Evolutionary conservation across 2,113 vertebrate species (phyloP).

Genomic region (Lamprologus speciosus): DNA sequence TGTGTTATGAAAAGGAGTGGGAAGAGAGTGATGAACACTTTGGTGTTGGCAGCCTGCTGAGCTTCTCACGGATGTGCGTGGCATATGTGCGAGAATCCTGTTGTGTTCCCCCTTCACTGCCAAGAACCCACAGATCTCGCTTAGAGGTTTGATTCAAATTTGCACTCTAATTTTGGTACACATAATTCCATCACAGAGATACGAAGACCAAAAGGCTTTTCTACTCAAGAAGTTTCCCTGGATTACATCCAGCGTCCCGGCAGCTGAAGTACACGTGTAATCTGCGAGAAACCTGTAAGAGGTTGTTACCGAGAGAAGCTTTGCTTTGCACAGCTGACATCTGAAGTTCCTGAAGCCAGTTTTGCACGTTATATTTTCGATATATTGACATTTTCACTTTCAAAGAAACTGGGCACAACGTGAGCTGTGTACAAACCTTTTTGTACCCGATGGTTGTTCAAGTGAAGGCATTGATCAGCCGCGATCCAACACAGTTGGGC

Average conservation of each 20-base stretch:
- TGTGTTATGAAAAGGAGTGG: conserved; percentile 29
- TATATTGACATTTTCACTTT: not conserved
- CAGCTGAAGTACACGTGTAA: conserved; percentile 12
- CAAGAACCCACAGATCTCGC: conserved; percentile 50
- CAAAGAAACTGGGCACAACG: not conserved
- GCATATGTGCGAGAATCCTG: conserved; percentile 60
- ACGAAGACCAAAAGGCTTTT: not conserved
- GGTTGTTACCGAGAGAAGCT: not conserved
- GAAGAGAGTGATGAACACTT: conserved; percentile 52
- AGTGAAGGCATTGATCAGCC: not conserved
- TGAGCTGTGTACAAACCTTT: not conserved
- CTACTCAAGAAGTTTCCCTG: conserved; percentile 13
- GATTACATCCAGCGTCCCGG: conserved; percentile 26
- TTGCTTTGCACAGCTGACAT: not conserved
- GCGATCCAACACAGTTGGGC: not conserved
- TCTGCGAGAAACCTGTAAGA: not conserved
- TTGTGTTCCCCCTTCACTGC: conserved; percentile 40
- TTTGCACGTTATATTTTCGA: not conserved
- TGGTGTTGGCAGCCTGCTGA: conserved; percentile 42
- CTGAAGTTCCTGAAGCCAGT: not conserved
- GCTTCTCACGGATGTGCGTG: conserved; percentile 38
- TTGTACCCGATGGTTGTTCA: not conserved
- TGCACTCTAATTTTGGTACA: conserved; percentile 41
- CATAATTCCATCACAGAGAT: conserved; percentile 38
- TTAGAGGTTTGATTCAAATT: conserved; percentile 41